These are phyloP conservation scores for Gastrophryne carolinensis DNA, from an alignment of 2,797 vertebrate species.

Conservation along the genomic window DNA sequence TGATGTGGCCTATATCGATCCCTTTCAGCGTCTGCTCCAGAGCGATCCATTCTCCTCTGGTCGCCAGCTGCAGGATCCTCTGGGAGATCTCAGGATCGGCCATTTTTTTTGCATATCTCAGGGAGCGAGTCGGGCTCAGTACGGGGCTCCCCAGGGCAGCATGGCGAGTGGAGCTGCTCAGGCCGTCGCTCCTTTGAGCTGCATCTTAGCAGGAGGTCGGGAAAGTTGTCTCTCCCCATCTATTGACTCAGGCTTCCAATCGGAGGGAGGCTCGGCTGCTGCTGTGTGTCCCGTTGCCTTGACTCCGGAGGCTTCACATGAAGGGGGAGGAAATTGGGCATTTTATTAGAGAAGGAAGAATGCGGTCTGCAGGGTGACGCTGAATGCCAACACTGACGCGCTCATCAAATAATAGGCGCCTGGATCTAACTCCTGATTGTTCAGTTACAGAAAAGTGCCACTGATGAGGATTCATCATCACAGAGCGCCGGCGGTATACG, in stretches of 20 bases:
- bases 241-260: conserved; percentile 33
- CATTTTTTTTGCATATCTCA: background rate
- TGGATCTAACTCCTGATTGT: too few species aligned
- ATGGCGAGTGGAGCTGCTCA: background rate
- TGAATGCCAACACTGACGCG: too few species aligned
- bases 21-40: conserved; percentile 57
- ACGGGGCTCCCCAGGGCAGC: too few species aligned
- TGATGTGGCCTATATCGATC: conserved; percentile 55
- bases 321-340: conserved; percentile 22
- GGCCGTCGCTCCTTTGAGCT: background rate
- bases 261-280: conserved; percentile 51
- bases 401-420: too few species aligned
- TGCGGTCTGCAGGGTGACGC: background rate
- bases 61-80: conserved; percentile 55
- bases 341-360: conserved; percentile 14
- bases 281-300: conserved; percentile 60
- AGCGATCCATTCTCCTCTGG: conserved; percentile 54
- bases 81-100: conserved; percentile 36
- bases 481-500: too few species aligned
- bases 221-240: background rate
- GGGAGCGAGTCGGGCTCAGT: background rate
- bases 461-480: too few species aligned
- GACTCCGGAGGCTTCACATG: conserved; percentile 39
- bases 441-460: too few species aligned
- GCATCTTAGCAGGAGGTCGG: conserved; percentile 37